Conservation (phyloP, 2,888 invertebrate species). For the Lithophane leautieri region DNA sequence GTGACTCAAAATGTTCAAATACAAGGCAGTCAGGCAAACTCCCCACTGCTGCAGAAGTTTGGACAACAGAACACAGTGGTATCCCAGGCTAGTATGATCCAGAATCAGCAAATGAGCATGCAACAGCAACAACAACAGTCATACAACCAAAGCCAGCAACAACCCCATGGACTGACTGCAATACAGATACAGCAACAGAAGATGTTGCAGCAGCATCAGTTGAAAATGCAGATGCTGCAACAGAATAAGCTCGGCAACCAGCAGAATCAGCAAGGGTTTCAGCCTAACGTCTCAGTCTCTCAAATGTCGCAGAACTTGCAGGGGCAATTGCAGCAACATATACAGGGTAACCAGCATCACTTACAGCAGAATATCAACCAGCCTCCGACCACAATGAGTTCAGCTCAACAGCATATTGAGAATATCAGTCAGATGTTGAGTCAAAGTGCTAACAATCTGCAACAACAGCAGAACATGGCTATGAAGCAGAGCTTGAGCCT, state of each 20-base stretch:
- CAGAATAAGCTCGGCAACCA: constrained; percentile 78
- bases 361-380: constrained; percentile 85
- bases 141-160: constrained; percentile 71
- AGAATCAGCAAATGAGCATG: constrained; percentile 81
- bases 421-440: constrained; percentile 91
- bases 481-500: constrained; percentile 86
- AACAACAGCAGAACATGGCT: constrained; percentile 86
- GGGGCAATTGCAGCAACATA: constrained; percentile 85
- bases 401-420: constrained; percentile 91
- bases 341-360: constrained; percentile 83
- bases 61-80: constrained; percentile 82
- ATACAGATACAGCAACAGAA: constrained; percentile 90
- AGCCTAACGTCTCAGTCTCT: constrained; percentile 83
- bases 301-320: constrained; percentile 86
- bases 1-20: constrained; percentile 86
- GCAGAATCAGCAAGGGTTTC: constrained; percentile 82
- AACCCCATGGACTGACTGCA: constrained; percentile 86
- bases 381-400: constrained; percentile 87
- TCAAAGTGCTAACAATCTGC: constrained; percentile 87
- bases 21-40: constrained; percentile 82
- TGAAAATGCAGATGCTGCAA: constrained; percentile 89
- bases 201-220: constrained; percentile 90
- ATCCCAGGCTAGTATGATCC: constrained; percentile 80
- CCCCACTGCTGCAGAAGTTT: constrained; percentile 85
- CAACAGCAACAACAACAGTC: constrained; percentile 81